Conservation (phyloP, 2,888 invertebrate species). For the Drosophila longiperda region DNA sequence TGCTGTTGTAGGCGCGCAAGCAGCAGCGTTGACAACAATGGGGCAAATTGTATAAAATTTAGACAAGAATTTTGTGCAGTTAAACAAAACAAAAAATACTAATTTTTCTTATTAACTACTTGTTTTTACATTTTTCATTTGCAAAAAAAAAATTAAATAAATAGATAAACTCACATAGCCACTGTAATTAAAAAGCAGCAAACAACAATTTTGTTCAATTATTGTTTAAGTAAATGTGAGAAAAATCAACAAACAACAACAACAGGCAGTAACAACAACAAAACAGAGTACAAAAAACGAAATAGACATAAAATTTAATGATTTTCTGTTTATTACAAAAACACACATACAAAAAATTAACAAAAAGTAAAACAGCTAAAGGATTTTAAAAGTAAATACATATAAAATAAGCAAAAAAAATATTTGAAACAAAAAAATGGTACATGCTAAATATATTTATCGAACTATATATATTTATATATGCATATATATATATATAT, state of each 20-base stretch:
- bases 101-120: slow-evolving; percentile 16
- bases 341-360: slow-evolving; percentile 27
- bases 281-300: slow-evolving; percentile 74
- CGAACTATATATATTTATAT: slow-evolving; percentile 17
- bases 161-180: slow-evolving; percentile 52
- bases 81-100: slow-evolving; percentile 21
- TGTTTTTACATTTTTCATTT: slow-evolving; percentile 42
- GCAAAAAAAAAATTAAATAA: slow-evolving; percentile 25
- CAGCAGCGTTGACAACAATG: slow-evolving; percentile 26
- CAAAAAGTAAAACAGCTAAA: slow-evolving; percentile 31
- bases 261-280: slow-evolving; percentile 65
- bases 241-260: slow-evolving; percentile 36
- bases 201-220: slow-evolving; percentile 49
- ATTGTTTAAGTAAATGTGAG: slow-evolving; percentile 54
- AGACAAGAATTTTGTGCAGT: slow-evolving; percentile 58
- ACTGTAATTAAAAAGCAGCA: slow-evolving; percentile 65
- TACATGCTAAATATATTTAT: slow-evolving; percentile 40
- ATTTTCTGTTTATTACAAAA: slow-evolving; percentile 61
- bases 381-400: slow-evolving; percentile 29
- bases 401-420: slow-evolving; percentile 25
- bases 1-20: slow-evolving; percentile 7
- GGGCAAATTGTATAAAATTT: slow-evolving; percentile 51
- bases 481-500: slow-evolving; percentile 22
- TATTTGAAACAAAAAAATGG: slow-evolving; percentile 29
- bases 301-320: slow-evolving; percentile 72